Evolutionary conservation across 2,888 invertebrate species (phyloP).

Genomic region (Onthophagus sagittarius): DNA sequence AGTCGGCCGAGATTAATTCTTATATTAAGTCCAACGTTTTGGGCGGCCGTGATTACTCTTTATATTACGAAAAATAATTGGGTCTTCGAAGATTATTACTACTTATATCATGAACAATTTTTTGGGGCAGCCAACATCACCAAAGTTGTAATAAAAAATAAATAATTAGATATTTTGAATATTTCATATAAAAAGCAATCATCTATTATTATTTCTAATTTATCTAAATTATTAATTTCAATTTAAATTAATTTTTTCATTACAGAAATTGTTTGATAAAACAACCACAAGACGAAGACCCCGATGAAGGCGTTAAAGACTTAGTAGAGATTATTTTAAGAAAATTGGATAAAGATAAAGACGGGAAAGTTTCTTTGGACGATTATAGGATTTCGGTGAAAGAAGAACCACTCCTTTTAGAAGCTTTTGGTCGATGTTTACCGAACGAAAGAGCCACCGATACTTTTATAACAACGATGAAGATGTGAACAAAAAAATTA

Average conservation of each 20-base stretch:
- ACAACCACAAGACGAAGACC: conserved; percentile 69
- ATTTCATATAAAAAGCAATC: too few species aligned
- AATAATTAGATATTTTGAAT: too few species aligned
- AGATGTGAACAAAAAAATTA: conserved; percentile 24
- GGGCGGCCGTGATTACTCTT: too few species aligned
- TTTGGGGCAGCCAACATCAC: too few species aligned
- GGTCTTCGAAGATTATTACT: too few species aligned
- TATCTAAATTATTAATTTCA: not conserved
- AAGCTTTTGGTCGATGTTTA: conserved; percentile 71
- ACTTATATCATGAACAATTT: too few species aligned
- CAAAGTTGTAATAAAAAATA: too few species aligned
- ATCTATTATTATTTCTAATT: too few species aligned
- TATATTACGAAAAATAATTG: too few species aligned
- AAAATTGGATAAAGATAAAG: conserved; percentile 71
- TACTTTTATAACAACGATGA: conserved; percentile 46
- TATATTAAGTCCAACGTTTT: too few species aligned
- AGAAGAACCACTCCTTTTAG: conserved; percentile 65
- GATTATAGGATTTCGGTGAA: conserved; percentile 64
- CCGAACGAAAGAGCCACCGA: conserved; percentile 58
- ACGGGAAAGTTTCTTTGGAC: conserved; percentile 66
- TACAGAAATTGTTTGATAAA: conserved; percentile 57
- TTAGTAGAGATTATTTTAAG: conserved; percentile 68
- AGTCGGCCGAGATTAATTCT: too few species aligned
- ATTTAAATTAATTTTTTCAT: conserved; percentile 8
- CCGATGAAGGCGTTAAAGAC: conserved; percentile 70